Evolutionary conservation across 1,140 invertebrate genomes (phyloP).

Genomic region (Bombus breviceps): DNA sequence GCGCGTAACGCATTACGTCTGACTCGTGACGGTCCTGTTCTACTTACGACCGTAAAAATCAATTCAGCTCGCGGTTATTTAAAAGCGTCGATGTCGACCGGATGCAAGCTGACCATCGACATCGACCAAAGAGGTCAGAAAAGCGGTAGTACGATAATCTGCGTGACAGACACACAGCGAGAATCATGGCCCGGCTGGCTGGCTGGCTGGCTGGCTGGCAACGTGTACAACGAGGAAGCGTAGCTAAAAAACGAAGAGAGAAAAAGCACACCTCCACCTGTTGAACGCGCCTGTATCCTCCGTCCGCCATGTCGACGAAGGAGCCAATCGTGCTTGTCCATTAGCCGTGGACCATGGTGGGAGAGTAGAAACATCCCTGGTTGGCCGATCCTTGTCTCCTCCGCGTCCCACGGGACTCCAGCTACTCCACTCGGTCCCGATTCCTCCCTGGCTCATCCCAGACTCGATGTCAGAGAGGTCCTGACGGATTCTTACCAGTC

Average conservation of each 20-base stretch:
- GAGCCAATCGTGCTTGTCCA: conserved; percentile 75
- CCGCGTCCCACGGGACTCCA: conserved; percentile 68
- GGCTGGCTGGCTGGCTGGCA: background rate
- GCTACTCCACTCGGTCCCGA: conserved; percentile 26
- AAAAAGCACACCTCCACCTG: conserved; percentile 72
- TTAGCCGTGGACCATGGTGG: conserved; percentile 71
- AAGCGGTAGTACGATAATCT: conserved; percentile 68
- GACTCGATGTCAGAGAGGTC: conserved; percentile 51
- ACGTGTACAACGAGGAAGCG: background rate
- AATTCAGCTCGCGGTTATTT: conserved; percentile 26
- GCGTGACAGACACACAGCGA: conserved; percentile 52
- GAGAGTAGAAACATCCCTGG: conserved; percentile 67
- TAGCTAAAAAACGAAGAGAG: conserved; percentile 3
- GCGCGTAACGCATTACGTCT: background rate
- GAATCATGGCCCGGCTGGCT: conserved; percentile 1
- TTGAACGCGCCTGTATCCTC: conserved; percentile 70
- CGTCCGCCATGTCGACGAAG: conserved; percentile 76
- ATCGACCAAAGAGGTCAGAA: conserved; percentile 56
- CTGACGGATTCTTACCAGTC: conserved; percentile 54
- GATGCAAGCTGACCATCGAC: conserved; percentile 49
- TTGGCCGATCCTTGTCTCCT: conserved; percentile 69
- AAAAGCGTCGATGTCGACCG: conserved; percentile 31
- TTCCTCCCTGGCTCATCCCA: conserved; percentile 59
- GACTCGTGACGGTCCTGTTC: background rate
- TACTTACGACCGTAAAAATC: background rate